Conservation (phyloP, 2,113 vertebrate species). For the Sigmodon hispidus region DNA sequence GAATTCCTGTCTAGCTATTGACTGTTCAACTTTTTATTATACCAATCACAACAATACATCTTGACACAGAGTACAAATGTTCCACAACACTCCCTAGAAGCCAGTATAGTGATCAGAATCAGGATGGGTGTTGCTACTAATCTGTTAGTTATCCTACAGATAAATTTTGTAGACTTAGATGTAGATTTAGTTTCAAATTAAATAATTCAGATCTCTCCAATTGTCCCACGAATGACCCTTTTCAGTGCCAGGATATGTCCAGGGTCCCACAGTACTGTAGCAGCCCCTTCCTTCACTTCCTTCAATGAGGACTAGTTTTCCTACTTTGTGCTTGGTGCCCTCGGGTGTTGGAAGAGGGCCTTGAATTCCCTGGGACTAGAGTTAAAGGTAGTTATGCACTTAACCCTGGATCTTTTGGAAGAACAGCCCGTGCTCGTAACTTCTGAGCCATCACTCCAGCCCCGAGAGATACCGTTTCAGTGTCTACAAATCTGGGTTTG, state of each 20-base stretch:
- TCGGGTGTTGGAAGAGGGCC: background rate
- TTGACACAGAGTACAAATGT: background rate
- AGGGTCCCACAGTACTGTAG: background rate
- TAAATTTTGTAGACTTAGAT: constrained; percentile 29
- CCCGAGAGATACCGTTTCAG: background rate
- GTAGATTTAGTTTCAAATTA: constrained; percentile 45
- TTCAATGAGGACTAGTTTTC: background rate
- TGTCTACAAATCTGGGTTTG: background rate
- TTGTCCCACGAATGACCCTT: background rate
- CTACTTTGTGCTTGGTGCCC: background rate
- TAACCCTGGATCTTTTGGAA: background rate
- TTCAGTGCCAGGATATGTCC: background rate
- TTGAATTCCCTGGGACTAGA: background rate
- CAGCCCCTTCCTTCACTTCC: background rate
- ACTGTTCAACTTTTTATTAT: background rate
- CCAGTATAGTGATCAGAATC: background rate
- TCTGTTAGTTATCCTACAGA: background rate
- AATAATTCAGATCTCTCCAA: background rate
- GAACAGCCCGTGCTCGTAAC: background rate
- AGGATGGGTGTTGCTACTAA: background rate
- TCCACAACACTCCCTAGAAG: background rate
- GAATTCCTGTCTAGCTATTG: background rate
- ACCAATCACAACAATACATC: background rate
- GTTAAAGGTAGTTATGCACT: background rate
- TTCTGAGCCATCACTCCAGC: background rate